phyloP scores from a whole-genome alignment of 2,888 invertebrate genomes.

The Pollenia amentaria region DNA sequence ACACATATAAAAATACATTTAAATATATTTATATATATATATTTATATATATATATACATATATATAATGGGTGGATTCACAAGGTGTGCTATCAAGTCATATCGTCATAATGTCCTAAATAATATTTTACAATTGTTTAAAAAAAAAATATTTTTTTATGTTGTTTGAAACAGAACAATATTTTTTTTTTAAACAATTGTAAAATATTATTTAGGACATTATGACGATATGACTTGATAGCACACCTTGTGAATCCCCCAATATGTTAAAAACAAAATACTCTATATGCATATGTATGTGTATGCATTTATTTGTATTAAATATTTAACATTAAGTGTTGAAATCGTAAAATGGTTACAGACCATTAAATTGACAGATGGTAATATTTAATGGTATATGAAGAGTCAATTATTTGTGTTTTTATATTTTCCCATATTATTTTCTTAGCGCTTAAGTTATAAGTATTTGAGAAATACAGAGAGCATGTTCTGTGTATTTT shows the following conservation, averaged over 20 bases:
- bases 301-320: neutral
- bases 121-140: no score
- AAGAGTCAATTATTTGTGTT: constrained; percentile 60
- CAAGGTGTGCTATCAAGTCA: no score
- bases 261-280: neutral
- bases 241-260: no score
- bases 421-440: neutral
- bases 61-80: no score
- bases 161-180: no score
- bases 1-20: neutral
- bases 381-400: constrained; percentile 65
- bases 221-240: no score
- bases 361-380: constrained; percentile 70
- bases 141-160: no score
- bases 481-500: no score
- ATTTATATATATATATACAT: no score
- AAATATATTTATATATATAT: neutral
- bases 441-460: neutral
- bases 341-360: constrained; percentile 66
- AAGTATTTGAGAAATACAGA: neutral
- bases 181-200: no score
- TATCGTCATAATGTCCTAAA: no score
- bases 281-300: neutral
- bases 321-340: constrained; percentile 62
- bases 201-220: no score